Conservation (phyloP, 1,140 invertebrate genomes). For the Zaprionus lachaisei region DNA sequence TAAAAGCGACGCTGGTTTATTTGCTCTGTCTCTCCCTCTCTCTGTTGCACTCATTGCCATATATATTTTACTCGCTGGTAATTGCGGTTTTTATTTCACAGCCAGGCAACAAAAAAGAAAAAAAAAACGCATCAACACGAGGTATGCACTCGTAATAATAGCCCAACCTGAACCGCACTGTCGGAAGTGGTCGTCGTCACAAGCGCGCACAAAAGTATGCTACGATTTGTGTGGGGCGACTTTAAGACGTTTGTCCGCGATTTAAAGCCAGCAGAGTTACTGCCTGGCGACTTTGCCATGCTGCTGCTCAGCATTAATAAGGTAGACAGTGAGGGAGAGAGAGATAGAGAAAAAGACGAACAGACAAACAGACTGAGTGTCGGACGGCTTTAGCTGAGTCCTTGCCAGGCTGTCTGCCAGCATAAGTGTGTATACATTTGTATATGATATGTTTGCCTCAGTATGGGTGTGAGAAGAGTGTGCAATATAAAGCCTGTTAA, state of each 20-base stretch:
- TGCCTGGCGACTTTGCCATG: neutral
- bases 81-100: constrained; percentile 83
- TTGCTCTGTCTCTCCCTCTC: constrained; percentile 38
- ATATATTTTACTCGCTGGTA: constrained; percentile 79
- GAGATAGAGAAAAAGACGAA: neutral
- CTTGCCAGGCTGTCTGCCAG: constrained; percentile 37
- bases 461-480: constrained; percentile 36
- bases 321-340: constrained; percentile 3
- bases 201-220: constrained; percentile 48
- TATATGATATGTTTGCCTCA: constrained; percentile 22
- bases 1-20: constrained; percentile 57
- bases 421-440: constrained; percentile 30
- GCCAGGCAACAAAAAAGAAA: constrained; percentile 28
- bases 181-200: constrained; percentile 77
- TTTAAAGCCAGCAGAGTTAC: constrained; percentile 56
- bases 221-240: constrained; percentile 43
- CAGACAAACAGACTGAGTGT: neutral
- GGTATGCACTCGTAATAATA: constrained; percentile 62
- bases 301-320: constrained; percentile 61
- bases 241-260: constrained; percentile 33
- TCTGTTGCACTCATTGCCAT: constrained; percentile 34
- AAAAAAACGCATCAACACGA: neutral
- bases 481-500: constrained; percentile 77
- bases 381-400: neutral
- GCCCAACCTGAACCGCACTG: constrained; percentile 54